Base-by-base conservation (phyloP, 1,140 invertebrate species). In the Orchesella cincta region DNA sequence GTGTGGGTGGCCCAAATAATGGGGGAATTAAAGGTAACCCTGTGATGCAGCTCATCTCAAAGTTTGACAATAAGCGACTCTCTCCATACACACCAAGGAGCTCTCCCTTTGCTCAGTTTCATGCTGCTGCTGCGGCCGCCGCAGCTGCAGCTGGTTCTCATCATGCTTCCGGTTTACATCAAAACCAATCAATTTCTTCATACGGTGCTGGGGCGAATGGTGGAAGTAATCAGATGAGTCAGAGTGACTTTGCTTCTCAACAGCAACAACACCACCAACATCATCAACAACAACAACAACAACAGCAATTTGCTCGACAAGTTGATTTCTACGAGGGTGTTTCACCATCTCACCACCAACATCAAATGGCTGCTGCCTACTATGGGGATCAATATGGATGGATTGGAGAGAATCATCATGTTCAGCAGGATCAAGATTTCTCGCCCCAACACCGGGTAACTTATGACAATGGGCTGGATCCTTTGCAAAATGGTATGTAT, bases 101-200 rank as follows among this genome's bases (percentile, higher is more conserved):
- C 28, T 64, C 81, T 5, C 81, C 81, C 26, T 82, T 82, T 74
- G 81, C 81, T 23, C 77, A 82, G 67, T 82, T 82, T 34, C 81
- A 81, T 70, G 35, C 75, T 1, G 34, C 28, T 20, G 26, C 62
- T 33, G 26, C 23, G 20, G 62, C 23, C 29, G 64, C 51, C 64
- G 76, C 46, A 71, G 75, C n/a, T 1, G 67, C 31, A 35, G 5
- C 34, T 16, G 29, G 51, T 20, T 26, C 74, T 31, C 16, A 8
- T 23, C 1, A 14, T 28, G 35, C 14, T 70, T 29, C 39, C 33
- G 23, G 57, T 31, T 12, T 64, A 12, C 54, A 70, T 26, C 39
- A 46, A 20, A 46, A 46, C 20, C 39, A 8, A 46, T 46, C 20
- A n/a, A n/a, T n/a, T n/a, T n/a, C n/a, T n/a, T n/a, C n/a, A n/a